These are phyloP conservation scores for Megamerina dolium DNA, from an alignment of 2,888 invertebrate genomes.

Conservation along the genomic window DNA sequence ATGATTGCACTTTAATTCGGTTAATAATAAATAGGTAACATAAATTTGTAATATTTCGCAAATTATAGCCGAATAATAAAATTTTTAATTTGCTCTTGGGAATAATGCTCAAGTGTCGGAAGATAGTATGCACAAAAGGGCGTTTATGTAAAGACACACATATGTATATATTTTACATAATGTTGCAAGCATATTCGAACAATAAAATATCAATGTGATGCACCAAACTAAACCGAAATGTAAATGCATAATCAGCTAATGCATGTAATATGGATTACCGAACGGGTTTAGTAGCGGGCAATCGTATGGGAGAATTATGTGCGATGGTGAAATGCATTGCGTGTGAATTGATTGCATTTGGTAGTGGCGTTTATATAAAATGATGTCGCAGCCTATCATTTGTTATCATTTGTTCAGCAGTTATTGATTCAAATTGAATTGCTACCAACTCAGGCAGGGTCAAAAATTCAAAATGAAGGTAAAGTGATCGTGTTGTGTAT, in stretches of 20 bases:
- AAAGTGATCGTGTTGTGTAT: slow-evolving; percentile 10
- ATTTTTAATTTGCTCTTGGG: no score
- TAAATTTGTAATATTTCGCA: no score
- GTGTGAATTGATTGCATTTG: background rate
- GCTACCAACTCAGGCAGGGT: slow-evolving; percentile 7
- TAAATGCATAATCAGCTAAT: slow-evolving; percentile 5
- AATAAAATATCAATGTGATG: no score
- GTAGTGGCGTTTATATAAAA: slow-evolving; percentile 26
- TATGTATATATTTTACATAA: no score
- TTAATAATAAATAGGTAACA: no score
- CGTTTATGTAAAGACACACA: no score
- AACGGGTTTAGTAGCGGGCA: slow-evolving; percentile 4
- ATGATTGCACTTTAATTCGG: no score
- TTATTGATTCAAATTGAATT: slow-evolving; percentile 10
- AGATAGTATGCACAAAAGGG: no score
- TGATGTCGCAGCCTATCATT: slow-evolving; percentile 19
- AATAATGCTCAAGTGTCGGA: no score
- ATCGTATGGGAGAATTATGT: no score
- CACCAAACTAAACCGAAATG: background rate
- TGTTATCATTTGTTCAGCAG: slow-evolving; percentile 27
- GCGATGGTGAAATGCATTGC: background rate
- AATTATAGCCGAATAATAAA: no score
- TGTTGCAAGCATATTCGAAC: no score
- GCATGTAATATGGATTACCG: background rate
- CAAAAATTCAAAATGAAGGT: slow-evolving; percentile 33